Conservation (phyloP, 2,888 invertebrate genomes). For the Brachyopa scutellaris region DNA sequence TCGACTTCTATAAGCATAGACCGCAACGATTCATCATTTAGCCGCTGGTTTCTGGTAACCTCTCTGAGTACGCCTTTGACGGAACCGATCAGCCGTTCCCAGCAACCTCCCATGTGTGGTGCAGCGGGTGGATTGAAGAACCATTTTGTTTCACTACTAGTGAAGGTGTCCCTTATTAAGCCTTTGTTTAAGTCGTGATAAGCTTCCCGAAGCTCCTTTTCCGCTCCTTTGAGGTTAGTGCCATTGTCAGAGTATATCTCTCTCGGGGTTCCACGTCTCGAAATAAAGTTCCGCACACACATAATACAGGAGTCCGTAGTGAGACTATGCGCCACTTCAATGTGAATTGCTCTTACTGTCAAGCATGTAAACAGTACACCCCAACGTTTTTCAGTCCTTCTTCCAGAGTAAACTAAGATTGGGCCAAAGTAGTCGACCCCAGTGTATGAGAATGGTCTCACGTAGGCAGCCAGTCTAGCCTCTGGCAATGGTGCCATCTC, state of each 20-base stretch:
- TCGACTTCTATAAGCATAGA: slow-evolving; percentile 12
- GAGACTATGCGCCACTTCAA: slow-evolving; percentile 35
- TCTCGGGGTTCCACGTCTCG: slow-evolving; percentile 33
- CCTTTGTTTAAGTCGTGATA: no score
- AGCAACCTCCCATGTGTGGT: slow-evolving; percentile 7
- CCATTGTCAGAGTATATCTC: slow-evolving; percentile 50
- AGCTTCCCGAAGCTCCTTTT: background rate
- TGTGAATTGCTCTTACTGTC: slow-evolving; percentile 33
- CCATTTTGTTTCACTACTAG: background rate
- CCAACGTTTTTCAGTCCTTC: slow-evolving; percentile 49
- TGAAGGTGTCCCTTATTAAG: background rate
- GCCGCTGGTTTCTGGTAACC: background rate
- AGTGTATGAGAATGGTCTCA: slow-evolving; percentile 32
- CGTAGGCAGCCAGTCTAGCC: slow-evolving; percentile 18
- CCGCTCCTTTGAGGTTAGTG: no score
- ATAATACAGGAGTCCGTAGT: slow-evolving; percentile 49
- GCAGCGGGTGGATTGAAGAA: slow-evolving; percentile 5
- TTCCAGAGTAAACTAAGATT: slow-evolving; percentile 17
- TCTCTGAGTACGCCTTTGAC: background rate
- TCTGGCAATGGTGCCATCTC: slow-evolving; percentile 42
- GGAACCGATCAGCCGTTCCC: slow-evolving; percentile 1
- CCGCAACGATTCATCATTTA: background rate
- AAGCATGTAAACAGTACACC: slow-evolving; percentile 54
- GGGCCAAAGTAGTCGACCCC: slow-evolving; percentile 61
- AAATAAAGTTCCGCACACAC: slow-evolving; percentile 34